phyloP scores from a whole-genome alignment of 2,797 vertebrate species.

The Coreius guichenoti region DNA sequence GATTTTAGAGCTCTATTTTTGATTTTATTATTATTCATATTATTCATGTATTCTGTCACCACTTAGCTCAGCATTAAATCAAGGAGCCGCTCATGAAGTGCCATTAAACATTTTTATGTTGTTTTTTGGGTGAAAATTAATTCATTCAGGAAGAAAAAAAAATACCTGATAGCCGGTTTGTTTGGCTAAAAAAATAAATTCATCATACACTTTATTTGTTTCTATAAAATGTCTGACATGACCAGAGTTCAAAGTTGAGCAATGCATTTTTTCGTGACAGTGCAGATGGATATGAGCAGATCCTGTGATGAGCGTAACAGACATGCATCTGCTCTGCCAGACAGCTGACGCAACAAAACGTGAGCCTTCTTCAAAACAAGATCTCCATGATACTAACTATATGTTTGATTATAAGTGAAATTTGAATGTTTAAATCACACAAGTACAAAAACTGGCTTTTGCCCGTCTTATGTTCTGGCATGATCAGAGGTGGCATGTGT shows the following conservation, averaged over 20 bases:
- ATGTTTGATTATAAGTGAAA: background rate
- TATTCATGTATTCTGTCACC: background rate
- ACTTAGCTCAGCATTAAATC: background rate
- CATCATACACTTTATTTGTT: background rate
- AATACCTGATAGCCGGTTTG: background rate
- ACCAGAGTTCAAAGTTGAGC: background rate
- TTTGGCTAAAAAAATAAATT: background rate
- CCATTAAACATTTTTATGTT: background rate
- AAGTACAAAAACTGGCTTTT: conserved; percentile 28
- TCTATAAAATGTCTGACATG: background rate
- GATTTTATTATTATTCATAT: background rate
- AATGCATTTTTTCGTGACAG: background rate
- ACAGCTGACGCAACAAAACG: conserved; percentile 12
- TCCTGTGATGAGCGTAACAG: conserved; percentile 5
- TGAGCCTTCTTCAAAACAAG: background rate
- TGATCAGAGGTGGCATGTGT: conserved; percentile 39
- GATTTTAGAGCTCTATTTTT: conserved; percentile 3
- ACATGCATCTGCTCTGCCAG: background rate
- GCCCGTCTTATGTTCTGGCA: conserved; percentile 35
- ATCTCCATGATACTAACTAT: background rate
- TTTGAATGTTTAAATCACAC: conserved; percentile 21
- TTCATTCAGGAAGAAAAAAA: background rate
- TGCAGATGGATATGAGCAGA: background rate
- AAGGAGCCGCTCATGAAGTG: background rate
- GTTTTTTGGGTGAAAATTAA: background rate